Base-by-base conservation (phyloP, 1,140 invertebrate species). In the Patella vulgata region DNA sequence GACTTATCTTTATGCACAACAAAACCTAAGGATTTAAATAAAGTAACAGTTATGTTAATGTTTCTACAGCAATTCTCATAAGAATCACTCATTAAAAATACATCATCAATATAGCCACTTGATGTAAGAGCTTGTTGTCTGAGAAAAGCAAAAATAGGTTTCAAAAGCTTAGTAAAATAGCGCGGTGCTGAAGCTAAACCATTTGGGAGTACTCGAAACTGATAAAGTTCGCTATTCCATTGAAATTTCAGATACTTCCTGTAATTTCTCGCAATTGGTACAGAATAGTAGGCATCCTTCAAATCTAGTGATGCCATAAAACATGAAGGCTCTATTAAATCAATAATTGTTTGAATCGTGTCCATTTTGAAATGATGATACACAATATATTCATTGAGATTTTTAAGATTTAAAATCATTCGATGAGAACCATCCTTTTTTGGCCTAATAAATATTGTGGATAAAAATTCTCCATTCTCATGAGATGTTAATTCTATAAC, bases 321-420 rank as follows among this genome's bases (percentile, higher is more conserved):
- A 55, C 56, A 69, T 25, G 60, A 27, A 23, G 12, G 48, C 2
- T 44, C 62, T 14, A 66, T 43, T 23, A 66, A 30, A 21, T 53
- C 48, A 12, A 63, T 9, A 25, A 47, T 51, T 28, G 50, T 27
- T n/a, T 57, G 14, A 17, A 68, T 19, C 11, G 58, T 53, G 39
- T 66, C 70, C 56, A 66, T 66, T 61, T 69, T 69, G 14, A 72
- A 69, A 53, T 66, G 66, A 52, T 62, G 23, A 21, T 60, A 64
- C 23, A 21, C 27, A 5, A 71, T 36, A 63, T 19, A 33, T 31
- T 68, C n/a, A 62, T 71, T 71, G 8, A 71, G 21, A 2, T 39
- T 21, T 44, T 56, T 67, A 4, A 68, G 47, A 59, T 71, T 68
- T 31, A 71, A 53, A 39, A 68, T 71, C 14, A 68, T n/a, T 51